Conservation (phyloP, 2,113 vertebrate species). For the Paraplagusia blochii region DNA sequence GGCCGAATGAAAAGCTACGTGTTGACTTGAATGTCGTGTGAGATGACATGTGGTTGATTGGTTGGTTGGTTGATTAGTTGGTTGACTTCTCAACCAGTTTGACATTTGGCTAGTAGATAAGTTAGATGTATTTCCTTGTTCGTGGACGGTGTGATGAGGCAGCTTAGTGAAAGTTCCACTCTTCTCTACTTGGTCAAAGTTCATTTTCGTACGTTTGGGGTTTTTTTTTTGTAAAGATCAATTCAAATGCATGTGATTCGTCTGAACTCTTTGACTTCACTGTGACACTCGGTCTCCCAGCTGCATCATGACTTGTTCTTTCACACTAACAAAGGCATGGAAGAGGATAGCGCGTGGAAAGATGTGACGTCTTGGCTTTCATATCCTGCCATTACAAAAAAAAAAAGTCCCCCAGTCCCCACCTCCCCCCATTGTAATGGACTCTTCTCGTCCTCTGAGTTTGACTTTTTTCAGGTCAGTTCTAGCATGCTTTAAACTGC, state of each 20-base stretch:
- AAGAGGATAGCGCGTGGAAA: conserved; percentile 70
- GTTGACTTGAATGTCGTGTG: conserved; percentile 79
- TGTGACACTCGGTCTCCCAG: conserved; percentile 70
- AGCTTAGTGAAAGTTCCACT: conserved; percentile 81
- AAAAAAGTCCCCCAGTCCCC: conserved; percentile 22
- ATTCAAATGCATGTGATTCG: conserved; percentile 56
- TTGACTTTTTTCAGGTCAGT: conserved; percentile 81
- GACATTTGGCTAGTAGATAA: conserved; percentile 56
- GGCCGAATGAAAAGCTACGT: conserved; percentile 87
- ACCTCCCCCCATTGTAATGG: conserved; percentile 60
- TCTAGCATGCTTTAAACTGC: conserved; percentile 97
- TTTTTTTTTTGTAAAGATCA: conserved; percentile 46
- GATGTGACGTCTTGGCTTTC: conserved; percentile 63
- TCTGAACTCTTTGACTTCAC: conserved; percentile 44
- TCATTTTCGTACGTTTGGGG: conserved; percentile 42
- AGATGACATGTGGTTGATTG: conserved; percentile 73
- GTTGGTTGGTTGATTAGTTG: conserved; percentile 7
- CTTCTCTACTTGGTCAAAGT: too few relatives aligned
- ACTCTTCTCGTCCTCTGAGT: conserved; percentile 53
- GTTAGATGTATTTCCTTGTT: conserved; percentile 45
- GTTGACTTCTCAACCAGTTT: conserved; percentile 54
- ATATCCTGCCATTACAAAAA: conserved; percentile 52
- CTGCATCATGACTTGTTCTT: conserved; percentile 88
- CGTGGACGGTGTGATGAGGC: conserved; percentile 87
- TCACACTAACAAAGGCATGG: conserved; percentile 71